These are phyloP conservation scores for Monochamus alternatus DNA, from an alignment of 2,888 invertebrate genomes.

Conservation along the genomic window DNA sequence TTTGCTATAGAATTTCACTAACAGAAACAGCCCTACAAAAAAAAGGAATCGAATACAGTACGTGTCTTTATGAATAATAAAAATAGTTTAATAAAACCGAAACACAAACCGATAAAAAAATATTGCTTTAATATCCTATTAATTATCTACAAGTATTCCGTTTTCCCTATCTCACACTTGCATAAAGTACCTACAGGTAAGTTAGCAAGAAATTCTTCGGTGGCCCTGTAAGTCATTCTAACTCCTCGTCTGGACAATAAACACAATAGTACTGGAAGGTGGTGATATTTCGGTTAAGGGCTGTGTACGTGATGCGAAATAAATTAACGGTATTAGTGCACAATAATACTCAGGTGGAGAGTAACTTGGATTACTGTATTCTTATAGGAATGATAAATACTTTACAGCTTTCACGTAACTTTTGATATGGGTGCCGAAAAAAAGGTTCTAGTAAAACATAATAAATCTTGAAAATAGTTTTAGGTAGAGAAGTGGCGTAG, in stretches of 20 bases:
- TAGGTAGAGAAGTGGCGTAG: background rate
- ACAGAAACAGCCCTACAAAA: no score
- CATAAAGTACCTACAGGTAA: conserved; percentile 24
- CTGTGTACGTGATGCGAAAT: conserved; percentile 48
- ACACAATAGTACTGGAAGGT: conserved; percentile 46
- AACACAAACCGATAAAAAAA: background rate
- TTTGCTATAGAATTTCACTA: no score
- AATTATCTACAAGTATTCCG: conserved; percentile 1
- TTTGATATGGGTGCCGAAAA: conserved; percentile 4
- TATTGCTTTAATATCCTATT: conserved; percentile 15
- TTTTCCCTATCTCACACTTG: background rate
- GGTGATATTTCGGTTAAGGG: conserved; percentile 45
- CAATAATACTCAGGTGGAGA: conserved; percentile 31
- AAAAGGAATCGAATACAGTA: no score
- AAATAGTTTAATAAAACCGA: no score
- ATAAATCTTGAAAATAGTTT: background rate
- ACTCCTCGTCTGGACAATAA: conserved; percentile 47
- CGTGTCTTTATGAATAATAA: no score
- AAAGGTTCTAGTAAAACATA: background rate
- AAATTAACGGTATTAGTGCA: conserved; percentile 42
- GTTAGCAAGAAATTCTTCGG: conserved; percentile 38
- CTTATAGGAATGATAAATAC: conserved; percentile 30
- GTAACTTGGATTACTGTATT: conserved; percentile 29
- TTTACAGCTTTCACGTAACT: conserved; percentile 31
- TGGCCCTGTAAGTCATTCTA: conserved; percentile 42